Conservation (phyloP, 2,113 vertebrate genomes). For the Onychostoma macrolepis region DNA sequence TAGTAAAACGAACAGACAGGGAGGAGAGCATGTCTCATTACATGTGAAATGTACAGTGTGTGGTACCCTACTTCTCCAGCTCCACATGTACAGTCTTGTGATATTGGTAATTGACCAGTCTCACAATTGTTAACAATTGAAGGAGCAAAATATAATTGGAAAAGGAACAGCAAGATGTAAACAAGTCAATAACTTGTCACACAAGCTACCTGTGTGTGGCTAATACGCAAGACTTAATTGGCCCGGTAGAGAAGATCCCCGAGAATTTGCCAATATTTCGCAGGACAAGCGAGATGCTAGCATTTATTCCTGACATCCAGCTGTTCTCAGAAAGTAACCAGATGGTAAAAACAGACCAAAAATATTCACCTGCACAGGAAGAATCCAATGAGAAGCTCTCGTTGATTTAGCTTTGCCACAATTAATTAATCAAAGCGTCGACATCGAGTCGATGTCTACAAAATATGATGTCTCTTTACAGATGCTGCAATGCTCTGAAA, state of each 20-base stretch:
- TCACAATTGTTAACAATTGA: slow-evolving; percentile 48
- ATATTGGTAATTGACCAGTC: slow-evolving; percentile 54
- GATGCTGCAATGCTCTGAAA: slow-evolving; percentile 12
- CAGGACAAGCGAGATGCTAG: slow-evolving; percentile 29
- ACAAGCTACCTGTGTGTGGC: slow-evolving; percentile 41
- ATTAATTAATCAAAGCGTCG: slow-evolving; percentile 3
- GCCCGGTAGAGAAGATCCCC: slow-evolving; percentile 30
- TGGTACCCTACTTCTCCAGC: not conserved
- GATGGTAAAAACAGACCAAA: slow-evolving; percentile 31
- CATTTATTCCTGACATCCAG: slow-evolving; percentile 39
- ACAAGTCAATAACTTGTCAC: slow-evolving; percentile 61
- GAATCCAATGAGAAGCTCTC: not conserved
- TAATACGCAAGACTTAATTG: slow-evolving; percentile 53
- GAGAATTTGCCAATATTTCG: slow-evolving; percentile 45
- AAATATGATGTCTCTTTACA: not conserved
- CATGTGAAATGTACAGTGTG: slow-evolving; percentile 44
- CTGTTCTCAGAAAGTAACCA: slow-evolving; percentile 37
- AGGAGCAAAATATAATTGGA: slow-evolving; percentile 44
- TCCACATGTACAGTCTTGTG: slow-evolving; percentile 22
- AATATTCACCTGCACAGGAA: slow-evolving; percentile 27
- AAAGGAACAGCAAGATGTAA: slow-evolving; percentile 55
- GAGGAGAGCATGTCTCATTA: slow-evolving; percentile 49
- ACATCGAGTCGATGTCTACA: not conserved
- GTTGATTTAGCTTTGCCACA: slow-evolving; percentile 7
- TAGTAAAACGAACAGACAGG: slow-evolving; percentile 32